phyloP scores from a whole-genome alignment of 2,113 vertebrate genomes.

The Raja brachyura region DNA sequence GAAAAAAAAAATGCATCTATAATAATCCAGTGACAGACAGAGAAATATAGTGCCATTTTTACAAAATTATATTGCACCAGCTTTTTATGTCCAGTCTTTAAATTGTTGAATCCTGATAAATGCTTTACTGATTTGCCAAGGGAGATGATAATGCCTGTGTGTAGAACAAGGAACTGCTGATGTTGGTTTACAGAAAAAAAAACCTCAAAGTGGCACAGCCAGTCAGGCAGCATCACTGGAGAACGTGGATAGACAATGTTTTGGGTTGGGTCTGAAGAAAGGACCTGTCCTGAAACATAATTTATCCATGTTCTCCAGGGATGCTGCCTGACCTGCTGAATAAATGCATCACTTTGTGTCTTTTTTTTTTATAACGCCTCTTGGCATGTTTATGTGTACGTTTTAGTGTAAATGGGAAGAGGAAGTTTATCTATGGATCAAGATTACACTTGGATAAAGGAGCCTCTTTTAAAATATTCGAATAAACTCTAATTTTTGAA shows the following conservation, averaged over 20 bases:
- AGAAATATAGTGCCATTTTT: conserved; percentile 18
- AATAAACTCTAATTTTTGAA: conserved; percentile 10
- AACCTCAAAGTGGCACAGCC: too few relatives aligned
- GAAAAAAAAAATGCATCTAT: background rate
- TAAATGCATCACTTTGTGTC: too few relatives aligned
- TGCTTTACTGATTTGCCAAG: conserved; percentile 22
- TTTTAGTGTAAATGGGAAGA: background rate
- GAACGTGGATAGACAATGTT: too few relatives aligned
- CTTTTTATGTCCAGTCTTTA: conserved; percentile 1
- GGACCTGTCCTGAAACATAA: too few relatives aligned
- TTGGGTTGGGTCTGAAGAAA: too few relatives aligned
- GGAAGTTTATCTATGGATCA: conserved; percentile 9
- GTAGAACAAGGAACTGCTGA: too few relatives aligned
- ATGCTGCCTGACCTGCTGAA: too few relatives aligned
- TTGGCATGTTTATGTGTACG: background rate
- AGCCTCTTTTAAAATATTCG: background rate
- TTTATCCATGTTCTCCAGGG: too few relatives aligned
- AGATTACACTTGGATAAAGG: background rate
- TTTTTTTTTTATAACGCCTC: too few relatives aligned
- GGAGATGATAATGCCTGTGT: background rate
- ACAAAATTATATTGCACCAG: conserved; percentile 15
- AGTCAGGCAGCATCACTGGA: too few relatives aligned
- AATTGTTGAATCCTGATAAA: conserved; percentile 27
- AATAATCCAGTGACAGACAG: conserved; percentile 1
- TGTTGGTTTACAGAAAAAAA: too few relatives aligned